These are phyloP conservation scores for Didymodactylos carnosus DNA, from an alignment of 2,888 invertebrate genomes.

Conservation along the genomic window DNA sequence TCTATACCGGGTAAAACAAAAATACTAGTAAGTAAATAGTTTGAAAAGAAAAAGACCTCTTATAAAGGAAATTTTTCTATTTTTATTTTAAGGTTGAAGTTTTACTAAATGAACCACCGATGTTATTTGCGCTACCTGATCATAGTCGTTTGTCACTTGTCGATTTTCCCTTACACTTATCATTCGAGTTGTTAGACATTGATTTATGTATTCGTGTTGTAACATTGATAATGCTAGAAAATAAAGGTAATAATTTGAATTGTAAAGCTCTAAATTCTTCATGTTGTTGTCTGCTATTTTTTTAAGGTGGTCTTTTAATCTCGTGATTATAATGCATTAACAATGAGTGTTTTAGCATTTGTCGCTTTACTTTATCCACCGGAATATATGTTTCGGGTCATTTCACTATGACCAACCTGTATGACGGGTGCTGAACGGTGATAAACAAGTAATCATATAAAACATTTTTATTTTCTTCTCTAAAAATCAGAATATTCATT, in stretches of 20 bases:
- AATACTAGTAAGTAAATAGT: constrained; percentile 38
- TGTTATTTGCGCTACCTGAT: constrained; percentile 83
- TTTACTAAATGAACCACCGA: constrained; percentile 47
- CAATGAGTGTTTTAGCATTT: constrained; percentile 98
- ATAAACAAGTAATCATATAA: constrained; percentile 29
- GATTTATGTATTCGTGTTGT: constrained; percentile 90
- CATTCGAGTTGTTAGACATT: constrained; percentile 83
- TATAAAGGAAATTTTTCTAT: background rate
- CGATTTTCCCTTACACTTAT: constrained; percentile 92
- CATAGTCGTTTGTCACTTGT: constrained; percentile 87
- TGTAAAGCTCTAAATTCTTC: background rate
- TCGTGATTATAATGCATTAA: constrained; percentile 92
- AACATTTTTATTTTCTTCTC: background rate
- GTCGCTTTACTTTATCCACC: constrained; percentile 95
- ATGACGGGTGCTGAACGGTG: constrained; percentile 94
- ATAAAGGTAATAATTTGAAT: constrained; percentile 52
- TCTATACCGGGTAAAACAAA: constrained; percentile 91
- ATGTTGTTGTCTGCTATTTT: too few species aligned
- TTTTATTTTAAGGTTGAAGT: constrained; percentile 47
- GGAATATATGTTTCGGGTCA: constrained; percentile 99
- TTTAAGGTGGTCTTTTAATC: constrained; percentile 72
- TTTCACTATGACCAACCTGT: constrained; percentile 86
- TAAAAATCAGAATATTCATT: background rate
- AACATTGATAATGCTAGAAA: constrained; percentile 80
- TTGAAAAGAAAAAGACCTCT: background rate